phyloP scores from a whole-genome alignment of 2,888 invertebrate genomes.

The Aradus depressus region DNA sequence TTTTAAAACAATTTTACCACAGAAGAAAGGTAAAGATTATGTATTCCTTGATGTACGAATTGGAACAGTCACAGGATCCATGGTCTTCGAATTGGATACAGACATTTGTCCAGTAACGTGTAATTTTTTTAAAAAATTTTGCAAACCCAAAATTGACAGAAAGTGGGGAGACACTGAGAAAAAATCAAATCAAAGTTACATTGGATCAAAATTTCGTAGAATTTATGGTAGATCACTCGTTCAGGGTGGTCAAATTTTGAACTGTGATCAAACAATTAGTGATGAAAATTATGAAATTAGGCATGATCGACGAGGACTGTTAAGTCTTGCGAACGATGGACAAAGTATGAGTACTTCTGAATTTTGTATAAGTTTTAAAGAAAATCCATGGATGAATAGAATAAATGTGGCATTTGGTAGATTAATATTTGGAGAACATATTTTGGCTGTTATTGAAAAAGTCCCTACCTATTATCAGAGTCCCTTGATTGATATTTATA shows the following conservation, averaged over 20 bases:
- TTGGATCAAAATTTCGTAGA: conserved; percentile 5
- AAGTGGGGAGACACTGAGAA: neutral
- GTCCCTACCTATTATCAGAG: conserved; percentile 50
- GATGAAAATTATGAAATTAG: conserved; percentile 7
- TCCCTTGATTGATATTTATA: conserved; percentile 36
- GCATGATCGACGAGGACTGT: neutral
- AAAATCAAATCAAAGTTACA: conserved; percentile 2
- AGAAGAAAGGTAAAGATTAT: neutral
- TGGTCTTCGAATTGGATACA: conserved; percentile 9
- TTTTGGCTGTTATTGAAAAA: conserved; percentile 47
- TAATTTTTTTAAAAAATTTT: conserved; percentile 1
- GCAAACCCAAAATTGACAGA: neutral
- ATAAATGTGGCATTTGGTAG: conserved; percentile 61
- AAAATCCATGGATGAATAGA: conserved; percentile 57
- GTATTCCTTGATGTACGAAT: conserved; percentile 8
- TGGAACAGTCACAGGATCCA: conserved; percentile 7
- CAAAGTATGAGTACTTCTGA: conserved; percentile 40
- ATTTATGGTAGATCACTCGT: conserved; percentile 4
- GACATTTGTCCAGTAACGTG: conserved; percentile 3
- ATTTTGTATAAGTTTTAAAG: conserved; percentile 56
- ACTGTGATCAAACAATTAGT: neutral
- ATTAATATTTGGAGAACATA: conserved; percentile 35
- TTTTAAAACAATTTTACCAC: neutral
- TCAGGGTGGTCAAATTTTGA: conserved; percentile 5
- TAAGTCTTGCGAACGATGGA: conserved; percentile 10